Evolutionary conservation across 2,113 vertebrate genomes (phyloP).

Genomic region (Leptobrachium leishanense): DNA sequence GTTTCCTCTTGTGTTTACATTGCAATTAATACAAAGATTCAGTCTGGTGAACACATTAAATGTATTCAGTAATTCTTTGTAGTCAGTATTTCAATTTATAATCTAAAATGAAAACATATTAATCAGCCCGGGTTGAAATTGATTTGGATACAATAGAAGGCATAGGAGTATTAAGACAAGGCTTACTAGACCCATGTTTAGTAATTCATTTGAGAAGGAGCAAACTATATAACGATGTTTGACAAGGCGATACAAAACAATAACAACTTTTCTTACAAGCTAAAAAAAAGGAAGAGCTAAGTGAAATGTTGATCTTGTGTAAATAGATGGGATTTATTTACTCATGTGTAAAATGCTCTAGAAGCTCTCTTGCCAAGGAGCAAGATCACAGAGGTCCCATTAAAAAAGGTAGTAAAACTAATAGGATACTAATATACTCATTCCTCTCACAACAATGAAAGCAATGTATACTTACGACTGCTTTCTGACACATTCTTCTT

Average conservation of each 20-base stretch:
- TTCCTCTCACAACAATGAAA: no score
- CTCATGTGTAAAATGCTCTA: no score
- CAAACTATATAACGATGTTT: background rate
- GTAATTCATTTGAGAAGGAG: background rate
- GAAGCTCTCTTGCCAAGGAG: no score
- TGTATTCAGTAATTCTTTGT: conserved; percentile 14
- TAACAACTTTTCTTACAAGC: background rate
- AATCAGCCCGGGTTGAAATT: background rate
- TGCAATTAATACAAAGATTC: conserved; percentile 32
- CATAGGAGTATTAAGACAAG: conserved; percentile 5
- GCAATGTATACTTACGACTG: no score
- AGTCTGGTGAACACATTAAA: conserved; percentile 3
- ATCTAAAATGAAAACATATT: conserved; percentile 32
- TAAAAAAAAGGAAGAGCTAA: no score
- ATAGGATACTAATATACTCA: no score
- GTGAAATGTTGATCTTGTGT: no score
- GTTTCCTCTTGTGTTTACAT: conserved; percentile 17
- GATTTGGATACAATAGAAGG: background rate
- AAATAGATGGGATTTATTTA: no score
- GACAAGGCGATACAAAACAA: background rate
- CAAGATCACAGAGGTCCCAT: no score
- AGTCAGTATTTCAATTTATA: conserved; percentile 31
- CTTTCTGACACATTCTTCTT: no score
- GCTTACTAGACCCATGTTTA: background rate
- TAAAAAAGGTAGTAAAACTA: no score